Conservation (phyloP, 1,140 invertebrate genomes). For the Drosophila dunni region DNA sequence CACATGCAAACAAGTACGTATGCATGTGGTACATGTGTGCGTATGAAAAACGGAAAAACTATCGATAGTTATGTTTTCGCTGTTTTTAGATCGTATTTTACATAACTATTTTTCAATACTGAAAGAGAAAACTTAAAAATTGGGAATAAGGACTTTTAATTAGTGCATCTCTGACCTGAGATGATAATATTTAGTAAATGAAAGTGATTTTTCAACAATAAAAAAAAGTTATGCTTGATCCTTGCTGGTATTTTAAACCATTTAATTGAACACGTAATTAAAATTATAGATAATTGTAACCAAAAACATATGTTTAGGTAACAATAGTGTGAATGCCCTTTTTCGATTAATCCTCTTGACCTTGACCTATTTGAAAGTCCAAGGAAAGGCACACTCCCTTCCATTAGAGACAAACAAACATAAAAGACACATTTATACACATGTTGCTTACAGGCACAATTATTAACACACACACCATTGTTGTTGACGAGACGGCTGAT, state of each 20-base stretch:
- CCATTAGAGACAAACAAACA: conserved; percentile 17
- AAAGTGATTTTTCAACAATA: too few species aligned
- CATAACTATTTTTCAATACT: background rate
- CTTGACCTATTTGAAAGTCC: conserved; percentile 59
- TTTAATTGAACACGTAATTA: background rate
- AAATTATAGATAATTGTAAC: background rate
- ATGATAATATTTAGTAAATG: too few species aligned
- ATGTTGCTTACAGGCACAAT: conserved; percentile 3
- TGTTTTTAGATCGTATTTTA: conserved; percentile 15
- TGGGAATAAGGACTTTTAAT: background rate
- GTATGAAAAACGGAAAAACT: background rate
- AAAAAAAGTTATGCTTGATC: too few species aligned
- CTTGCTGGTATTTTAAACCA: background rate
- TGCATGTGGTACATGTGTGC: background rate
- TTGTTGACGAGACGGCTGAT: conserved; percentile 8
- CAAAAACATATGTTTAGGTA: background rate
- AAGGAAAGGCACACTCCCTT: conserved; percentile 8
- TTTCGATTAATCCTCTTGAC: conserved; percentile 39
- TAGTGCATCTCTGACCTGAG: too few species aligned
- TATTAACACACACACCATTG: background rate
- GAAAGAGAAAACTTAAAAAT: background rate
- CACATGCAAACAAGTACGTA: background rate
- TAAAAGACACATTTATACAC: conserved; percentile 1
- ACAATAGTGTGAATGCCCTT: conserved; percentile 21
- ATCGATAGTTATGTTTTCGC: too few species aligned